These are phyloP conservation scores for Geophilus truncorum DNA, from an alignment of 2,888 invertebrate genomes.

Conservation along the genomic window DNA sequence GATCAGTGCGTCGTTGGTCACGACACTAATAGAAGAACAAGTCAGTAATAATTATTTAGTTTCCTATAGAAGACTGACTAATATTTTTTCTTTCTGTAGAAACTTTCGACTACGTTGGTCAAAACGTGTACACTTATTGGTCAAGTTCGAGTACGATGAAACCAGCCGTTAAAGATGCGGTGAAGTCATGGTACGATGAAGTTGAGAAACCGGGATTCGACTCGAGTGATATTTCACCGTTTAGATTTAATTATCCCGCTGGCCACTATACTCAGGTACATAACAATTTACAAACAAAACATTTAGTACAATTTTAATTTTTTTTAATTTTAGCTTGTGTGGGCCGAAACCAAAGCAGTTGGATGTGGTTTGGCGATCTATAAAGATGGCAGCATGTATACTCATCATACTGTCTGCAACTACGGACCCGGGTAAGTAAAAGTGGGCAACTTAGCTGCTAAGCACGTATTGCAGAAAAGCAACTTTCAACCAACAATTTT, in stretches of 20 bases:
- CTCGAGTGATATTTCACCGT: slow-evolving; percentile 16
- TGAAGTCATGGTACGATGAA: slow-evolving; percentile 34
- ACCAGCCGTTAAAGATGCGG: not conserved
- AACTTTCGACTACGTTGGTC: not conserved
- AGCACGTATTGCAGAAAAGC: too few relatives aligned
- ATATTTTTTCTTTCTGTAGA: not conserved
- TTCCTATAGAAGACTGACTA: too few relatives aligned
- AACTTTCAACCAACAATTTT: not conserved
- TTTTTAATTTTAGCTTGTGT: slow-evolving; percentile 63
- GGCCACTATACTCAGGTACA: slow-evolving; percentile 56
- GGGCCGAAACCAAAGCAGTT: slow-evolving; percentile 77
- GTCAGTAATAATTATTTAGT: not conserved
- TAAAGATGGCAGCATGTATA: slow-evolving; percentile 66
- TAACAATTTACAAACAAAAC: too few relatives aligned
- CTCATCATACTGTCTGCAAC: slow-evolving; percentile 78
- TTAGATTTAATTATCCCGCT: slow-evolving; percentile 30
- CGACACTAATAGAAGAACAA: not conserved
- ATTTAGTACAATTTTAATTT: not conserved
- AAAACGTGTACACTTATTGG: slow-evolving; percentile 1
- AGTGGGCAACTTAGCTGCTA: too few relatives aligned
- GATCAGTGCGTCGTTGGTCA: slow-evolving; percentile 16
- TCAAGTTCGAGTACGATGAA: not conserved
- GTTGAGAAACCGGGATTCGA: slow-evolving; percentile 32
- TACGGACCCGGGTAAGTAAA: slow-evolving; percentile 66
- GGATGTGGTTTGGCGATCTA: slow-evolving; percentile 85